Evolutionary conservation across 64 coral and sea anemone genomes (phyloP), one percentile per base, ranked within the genome.

Genomic region (Stichodactyla mertensii): DNA sequence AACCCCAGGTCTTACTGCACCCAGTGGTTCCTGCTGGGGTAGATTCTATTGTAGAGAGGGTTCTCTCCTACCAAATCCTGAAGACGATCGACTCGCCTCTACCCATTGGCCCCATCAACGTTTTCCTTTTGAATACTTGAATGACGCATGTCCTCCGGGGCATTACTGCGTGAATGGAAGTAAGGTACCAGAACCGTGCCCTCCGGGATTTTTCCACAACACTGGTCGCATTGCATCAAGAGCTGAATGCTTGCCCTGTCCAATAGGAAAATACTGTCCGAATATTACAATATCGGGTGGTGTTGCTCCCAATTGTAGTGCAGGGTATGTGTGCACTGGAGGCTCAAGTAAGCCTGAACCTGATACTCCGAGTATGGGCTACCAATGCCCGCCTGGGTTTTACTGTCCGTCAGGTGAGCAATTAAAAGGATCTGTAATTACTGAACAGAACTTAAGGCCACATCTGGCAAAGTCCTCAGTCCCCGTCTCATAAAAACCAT

Each of bases 101-200:
- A 77, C 52, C 54, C 82, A 74, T 15, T 28, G 84, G 26, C 88
- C 82, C 3, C 86, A 88, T 82, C 51, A 85, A 52, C 61, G 62
- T 61, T 97, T 97, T 64, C 84, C 74, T 9, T 97, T 82, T 85
- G 6, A 78, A 16, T 97, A 85, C 59, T 52, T 97, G 20, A 97
- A 97, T 82, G 94, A 95, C 57, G 90, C 87, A 61, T 99, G 97
- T 20, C 97, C 97, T 71, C 90, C 93, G 45, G 97, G 97, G 15
- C 86, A 92, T 55, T 95, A 90, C 22, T 99, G 97, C 18, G 77
- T 51, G 13, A 92, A 92, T 61, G 97, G 97, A 70, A 90, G 74
- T 19, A 79, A 92, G 7, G 80, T 57, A 55, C 94, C 94, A 36
- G 82, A 90, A 5, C 91, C 94, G 4, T 97, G 94, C 53, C 86